A percentile compares a stretch with the other conserved stretches of the same genome.
These are phyloP conservation scores for Rhaphigaster nebulosa DNA, from an alignment of 2,888 invertebrate genomes.

Conservation along the genomic window DNA sequence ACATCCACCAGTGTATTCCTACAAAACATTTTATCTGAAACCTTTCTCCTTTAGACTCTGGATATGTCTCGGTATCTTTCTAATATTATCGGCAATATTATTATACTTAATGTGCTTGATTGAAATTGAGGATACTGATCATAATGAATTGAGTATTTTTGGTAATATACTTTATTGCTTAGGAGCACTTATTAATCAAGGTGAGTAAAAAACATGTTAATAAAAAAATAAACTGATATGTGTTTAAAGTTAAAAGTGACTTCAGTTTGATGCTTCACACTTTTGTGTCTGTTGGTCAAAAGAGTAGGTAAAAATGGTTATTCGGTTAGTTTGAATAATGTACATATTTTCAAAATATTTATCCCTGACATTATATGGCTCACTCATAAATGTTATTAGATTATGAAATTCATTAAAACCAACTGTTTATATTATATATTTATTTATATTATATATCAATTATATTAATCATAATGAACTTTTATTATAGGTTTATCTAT, in stretches of 20 bases:
- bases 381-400: too few species aligned
- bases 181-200: constrained; percentile 61
- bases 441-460: too few species aligned
- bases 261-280: too few species aligned
- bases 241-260: background rate
- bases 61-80: constrained; percentile 10
- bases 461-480: background rate
- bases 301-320: background rate
- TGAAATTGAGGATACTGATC: constrained; percentile 10
- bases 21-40: constrained; percentile 42
- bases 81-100: constrained; percentile 1
- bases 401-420: background rate
- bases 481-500: constrained; percentile 47
- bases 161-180: constrained; percentile 52
- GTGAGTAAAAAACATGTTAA: constrained; percentile 22
- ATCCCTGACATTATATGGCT: too few species aligned
- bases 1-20: constrained; percentile 49
- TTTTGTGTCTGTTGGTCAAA: background rate
- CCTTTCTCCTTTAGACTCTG: constrained; percentile 20
- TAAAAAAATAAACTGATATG: background rate
- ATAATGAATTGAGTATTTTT: constrained; percentile 55
- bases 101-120: background rate
- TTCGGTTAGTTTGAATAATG: too few species aligned
- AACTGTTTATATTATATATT: too few species aligned
- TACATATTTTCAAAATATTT: too few species aligned